Percentiles rank a stretch among this genome's conserved stretches.
Conservation (phyloP, 2,113 vertebrate genomes). For the Quiscalus mexicanus region DNA sequence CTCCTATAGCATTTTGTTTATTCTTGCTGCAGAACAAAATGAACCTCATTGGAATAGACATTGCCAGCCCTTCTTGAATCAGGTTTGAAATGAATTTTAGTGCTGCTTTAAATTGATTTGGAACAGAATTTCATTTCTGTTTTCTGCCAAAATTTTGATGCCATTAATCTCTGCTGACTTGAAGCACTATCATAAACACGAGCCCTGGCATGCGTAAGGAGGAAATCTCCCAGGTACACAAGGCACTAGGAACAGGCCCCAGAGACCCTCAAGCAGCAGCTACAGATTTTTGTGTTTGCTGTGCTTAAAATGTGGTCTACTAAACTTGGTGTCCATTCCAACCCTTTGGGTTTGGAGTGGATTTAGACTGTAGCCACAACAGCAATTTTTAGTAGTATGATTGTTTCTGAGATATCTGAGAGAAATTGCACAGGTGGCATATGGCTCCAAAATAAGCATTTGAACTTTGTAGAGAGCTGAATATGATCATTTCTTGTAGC, state of each 20-base stretch:
- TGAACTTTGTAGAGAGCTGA: neutral
- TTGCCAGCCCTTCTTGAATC: constrained; percentile 9
- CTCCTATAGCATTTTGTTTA: constrained; percentile 3
- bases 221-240: neutral
- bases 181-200: neutral
- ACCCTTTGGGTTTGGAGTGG: neutral
- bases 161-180: constrained; percentile 36
- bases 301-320: neutral
- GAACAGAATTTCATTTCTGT: neutral
- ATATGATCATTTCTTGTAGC: neutral
- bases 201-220: neutral
- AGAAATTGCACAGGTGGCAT: neutral
- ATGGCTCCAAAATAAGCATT: neutral
- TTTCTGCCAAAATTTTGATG: constrained; percentile 26
- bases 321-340: neutral
- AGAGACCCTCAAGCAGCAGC: neutral
- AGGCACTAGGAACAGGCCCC: neutral
- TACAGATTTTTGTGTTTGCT: neutral
- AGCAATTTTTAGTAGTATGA: neutral
- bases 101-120: constrained; percentile 33
- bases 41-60: neutral
- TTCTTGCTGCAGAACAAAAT: neutral
- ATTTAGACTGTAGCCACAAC: neutral
- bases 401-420: neutral
- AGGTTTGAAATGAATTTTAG: neutral